phyloP scores from a whole-genome alignment of 1,140 invertebrate species.

The Lycorma delicatula region DNA sequence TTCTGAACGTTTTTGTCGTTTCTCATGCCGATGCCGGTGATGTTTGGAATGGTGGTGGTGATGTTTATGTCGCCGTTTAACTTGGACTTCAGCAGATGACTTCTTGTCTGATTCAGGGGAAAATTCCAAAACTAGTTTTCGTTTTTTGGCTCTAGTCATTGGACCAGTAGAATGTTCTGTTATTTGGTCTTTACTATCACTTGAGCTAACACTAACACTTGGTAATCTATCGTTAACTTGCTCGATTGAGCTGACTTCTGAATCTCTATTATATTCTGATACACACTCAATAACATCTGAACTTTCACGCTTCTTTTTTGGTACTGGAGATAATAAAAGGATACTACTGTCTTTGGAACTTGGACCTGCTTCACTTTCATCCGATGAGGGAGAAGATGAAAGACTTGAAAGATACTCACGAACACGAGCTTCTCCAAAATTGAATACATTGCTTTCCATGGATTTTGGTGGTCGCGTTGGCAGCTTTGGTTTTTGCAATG shows the following conservation, averaged over 20 bases:
- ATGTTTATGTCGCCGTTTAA: conserved; percentile 16
- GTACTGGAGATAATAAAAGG: conserved; percentile 8
- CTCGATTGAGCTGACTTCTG: background rate
- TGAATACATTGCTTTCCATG: conserved; percentile 39
- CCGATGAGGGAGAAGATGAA: conserved; percentile 39
- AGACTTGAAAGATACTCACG: conserved; percentile 45
- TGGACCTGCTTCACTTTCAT: conserved; percentile 22
- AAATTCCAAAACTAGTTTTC: conserved; percentile 19
- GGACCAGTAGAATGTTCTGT: conserved; percentile 16
- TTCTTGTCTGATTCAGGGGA: background rate
- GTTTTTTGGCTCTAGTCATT: conserved; percentile 25
- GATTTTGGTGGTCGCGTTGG: background rate
- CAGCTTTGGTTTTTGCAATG: conserved; percentile 21
- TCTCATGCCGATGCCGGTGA: background rate
- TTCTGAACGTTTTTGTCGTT: background rate
- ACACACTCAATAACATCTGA: background rate
- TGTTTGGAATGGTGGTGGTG: conserved; percentile 8
- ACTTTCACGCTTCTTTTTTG: conserved; percentile 13
- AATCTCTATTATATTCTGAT: background rate
- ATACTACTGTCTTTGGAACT: background rate
- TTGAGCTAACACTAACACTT: background rate
- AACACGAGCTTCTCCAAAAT: conserved; percentile 45
- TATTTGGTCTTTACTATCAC: background rate
- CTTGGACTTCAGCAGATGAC: background rate
- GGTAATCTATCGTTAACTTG: conserved; percentile 1